Percentiles rank a stretch among this genome's conserved stretches.
phyloP scores from a whole-genome alignment of 2,888 invertebrate genomes.

The Diadegma fenestrale region DNA sequence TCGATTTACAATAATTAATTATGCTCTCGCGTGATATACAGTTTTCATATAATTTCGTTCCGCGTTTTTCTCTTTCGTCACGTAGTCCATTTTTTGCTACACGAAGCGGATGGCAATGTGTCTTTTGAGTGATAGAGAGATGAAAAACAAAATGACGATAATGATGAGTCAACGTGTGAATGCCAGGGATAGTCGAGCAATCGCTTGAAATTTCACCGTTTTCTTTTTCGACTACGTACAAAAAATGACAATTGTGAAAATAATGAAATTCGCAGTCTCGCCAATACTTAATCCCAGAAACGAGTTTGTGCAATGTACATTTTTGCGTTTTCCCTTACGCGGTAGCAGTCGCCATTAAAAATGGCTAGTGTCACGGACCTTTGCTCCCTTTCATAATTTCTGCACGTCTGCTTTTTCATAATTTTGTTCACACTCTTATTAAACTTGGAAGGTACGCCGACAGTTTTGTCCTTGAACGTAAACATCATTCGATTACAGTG shows the following conservation, averaged over 20 bases:
- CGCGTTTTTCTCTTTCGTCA: slow-evolving; percentile 31
- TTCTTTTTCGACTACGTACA: slow-evolving; percentile 1
- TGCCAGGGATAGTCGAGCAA: slow-evolving; percentile 43
- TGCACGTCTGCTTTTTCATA: background rate
- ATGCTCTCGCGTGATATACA: slow-evolving; percentile 47
- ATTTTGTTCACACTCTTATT: slow-evolving; percentile 38
- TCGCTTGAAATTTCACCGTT: slow-evolving; percentile 41
- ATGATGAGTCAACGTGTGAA: background rate
- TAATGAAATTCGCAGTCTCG: slow-evolving; percentile 54
- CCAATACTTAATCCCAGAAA: slow-evolving; percentile 59
- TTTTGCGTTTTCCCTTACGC: slow-evolving; percentile 48
- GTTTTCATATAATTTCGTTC: slow-evolving; percentile 1
- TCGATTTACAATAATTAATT: slow-evolving; percentile 69
- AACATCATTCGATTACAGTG: slow-evolving; percentile 33
- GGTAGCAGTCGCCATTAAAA: slow-evolving; percentile 47
- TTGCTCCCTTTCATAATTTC: slow-evolving; percentile 11
- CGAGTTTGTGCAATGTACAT: slow-evolving; percentile 66
- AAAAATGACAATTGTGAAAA: slow-evolving; percentile 51
- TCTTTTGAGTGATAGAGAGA: background rate
- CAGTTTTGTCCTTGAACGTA: slow-evolving; percentile 57
- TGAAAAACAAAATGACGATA: slow-evolving; percentile 17
- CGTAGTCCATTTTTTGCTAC: slow-evolving; percentile 28
- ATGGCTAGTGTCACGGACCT: slow-evolving; percentile 42
- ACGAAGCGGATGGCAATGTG: slow-evolving; percentile 62
- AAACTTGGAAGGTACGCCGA: slow-evolving; percentile 66